These are phyloP conservation scores for Sicus ferrugineus DNA, from an alignment of 2,888 invertebrate species.

Conservation along the genomic window DNA sequence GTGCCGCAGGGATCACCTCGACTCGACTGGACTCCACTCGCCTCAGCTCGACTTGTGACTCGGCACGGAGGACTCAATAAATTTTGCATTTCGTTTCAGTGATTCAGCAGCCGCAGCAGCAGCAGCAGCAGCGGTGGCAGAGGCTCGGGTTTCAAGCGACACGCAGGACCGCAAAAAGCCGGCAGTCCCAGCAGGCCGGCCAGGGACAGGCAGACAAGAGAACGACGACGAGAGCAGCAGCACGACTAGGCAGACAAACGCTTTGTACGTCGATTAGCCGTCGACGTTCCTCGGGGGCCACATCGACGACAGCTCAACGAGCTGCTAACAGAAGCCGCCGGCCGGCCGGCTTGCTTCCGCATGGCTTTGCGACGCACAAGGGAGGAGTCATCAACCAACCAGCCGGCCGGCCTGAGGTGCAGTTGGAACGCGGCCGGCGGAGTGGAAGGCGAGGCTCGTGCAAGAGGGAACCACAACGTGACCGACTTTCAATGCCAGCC, in stretches of 20 bases:
- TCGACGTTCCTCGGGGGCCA: slow-evolving; percentile 16
- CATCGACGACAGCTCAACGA: slow-evolving; percentile 28
- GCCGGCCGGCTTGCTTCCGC: background rate
- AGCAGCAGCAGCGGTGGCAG: background rate
- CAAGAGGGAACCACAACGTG: slow-evolving; percentile 9
- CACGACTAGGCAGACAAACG: background rate
- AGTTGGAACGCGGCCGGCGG: background rate
- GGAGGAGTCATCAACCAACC: background rate
- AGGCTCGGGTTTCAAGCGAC: slow-evolving; percentile 5
- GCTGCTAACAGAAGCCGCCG: slow-evolving; percentile 17
- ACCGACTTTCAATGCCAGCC: slow-evolving; percentile 31
- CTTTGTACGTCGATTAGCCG: background rate
- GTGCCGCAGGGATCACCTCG: background rate
- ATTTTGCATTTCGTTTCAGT: slow-evolving; percentile 19
- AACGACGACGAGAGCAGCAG: background rate
- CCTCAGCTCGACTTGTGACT: too few relatives aligned
- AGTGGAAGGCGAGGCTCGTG: background rate
- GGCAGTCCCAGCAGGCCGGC: background rate
- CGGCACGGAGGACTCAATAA: slow-evolving; percentile 4
- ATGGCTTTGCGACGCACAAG: background rate
- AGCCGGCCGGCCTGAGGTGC: background rate
- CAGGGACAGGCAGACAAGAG: background rate
- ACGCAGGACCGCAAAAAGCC: background rate
- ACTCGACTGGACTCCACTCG: too few relatives aligned
- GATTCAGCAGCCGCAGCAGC: too few relatives aligned